Evolutionary conservation across 2,888 invertebrate genomes (phyloP).

Genomic region (Brenthis daphne): DNA sequence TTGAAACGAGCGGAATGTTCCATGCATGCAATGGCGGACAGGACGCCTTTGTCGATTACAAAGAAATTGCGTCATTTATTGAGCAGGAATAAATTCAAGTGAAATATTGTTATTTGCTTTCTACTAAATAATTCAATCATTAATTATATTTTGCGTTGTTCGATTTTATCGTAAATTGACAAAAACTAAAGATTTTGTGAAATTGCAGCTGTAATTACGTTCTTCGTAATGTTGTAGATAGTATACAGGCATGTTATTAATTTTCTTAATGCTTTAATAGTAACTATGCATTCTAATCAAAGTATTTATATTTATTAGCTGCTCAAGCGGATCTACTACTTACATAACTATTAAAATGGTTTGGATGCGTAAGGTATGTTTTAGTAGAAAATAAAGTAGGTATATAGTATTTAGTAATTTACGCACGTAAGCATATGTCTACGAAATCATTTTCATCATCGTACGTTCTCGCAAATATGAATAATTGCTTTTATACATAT

Average conservation of each 20-base stretch:
- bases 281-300: constrained; percentile 7
- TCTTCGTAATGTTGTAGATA: not conserved
- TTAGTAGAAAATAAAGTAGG: constrained; percentile 19
- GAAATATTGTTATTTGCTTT: too few species aligned
- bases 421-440: not conserved
- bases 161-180: too few species aligned
- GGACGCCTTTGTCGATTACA: constrained; percentile 24
- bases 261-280: not conserved
- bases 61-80: constrained; percentile 17
- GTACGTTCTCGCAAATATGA: not conserved
- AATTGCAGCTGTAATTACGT: too few species aligned
- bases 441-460: not conserved
- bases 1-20: constrained; percentile 30
- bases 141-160: too few species aligned
- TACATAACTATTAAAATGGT: constrained; percentile 54
- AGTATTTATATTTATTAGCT: constrained; percentile 51
- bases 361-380: constrained; percentile 64
- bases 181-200: too few species aligned
- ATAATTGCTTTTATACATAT: not conserved
- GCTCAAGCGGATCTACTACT: constrained; percentile 57
- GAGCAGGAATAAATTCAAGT: too few species aligned
- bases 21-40: constrained; percentile 31
- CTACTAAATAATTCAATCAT: too few species aligned
- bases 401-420: constrained; percentile 2
- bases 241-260: not conserved